Conservation (phyloP, 2,113 vertebrate genomes). For the Ictalurus punctatus region DNA sequence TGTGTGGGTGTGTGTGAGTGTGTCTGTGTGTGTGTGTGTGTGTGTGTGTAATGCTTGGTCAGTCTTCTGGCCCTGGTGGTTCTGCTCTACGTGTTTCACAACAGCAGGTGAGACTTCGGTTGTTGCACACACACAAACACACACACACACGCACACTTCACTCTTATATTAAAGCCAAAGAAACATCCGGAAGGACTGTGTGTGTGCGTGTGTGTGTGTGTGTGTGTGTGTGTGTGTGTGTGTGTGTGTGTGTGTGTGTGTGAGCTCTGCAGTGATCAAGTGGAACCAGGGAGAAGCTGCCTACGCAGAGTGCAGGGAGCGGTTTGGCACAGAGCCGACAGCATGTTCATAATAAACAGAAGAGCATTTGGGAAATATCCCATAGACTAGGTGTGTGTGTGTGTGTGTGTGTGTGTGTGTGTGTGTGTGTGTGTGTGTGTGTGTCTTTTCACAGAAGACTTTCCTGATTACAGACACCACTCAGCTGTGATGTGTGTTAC, state of each 20-base stretch:
- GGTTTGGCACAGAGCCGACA: conserved; percentile 10
- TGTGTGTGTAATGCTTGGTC: conserved; percentile 4
- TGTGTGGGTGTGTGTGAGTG: background rate
- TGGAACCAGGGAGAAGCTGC: conserved; percentile 6
- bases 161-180: background rate
- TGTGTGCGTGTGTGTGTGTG: background rate
- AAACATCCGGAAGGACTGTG: background rate
- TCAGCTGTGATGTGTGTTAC: conserved; percentile 17
- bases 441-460: background rate
- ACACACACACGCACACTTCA: background rate
- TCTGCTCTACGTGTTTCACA: background rate
- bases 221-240: conserved; percentile 7
- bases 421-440: conserved; percentile 19
- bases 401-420: conserved; percentile 12
- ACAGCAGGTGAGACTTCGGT: conserved; percentile 23
- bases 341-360: conserved; percentile 29
- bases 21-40: background rate
- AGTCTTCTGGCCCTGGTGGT: conserved; percentile 22
- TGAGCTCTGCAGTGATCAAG: conserved; percentile 5
- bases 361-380: conserved; percentile 38
- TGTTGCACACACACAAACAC: conserved; percentile 13
- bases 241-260: conserved; percentile 7
- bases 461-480: conserved; percentile 21
- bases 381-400: conserved; percentile 17
- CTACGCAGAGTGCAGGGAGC: conserved; percentile 30